phyloP scores from a whole-genome alignment of 1,140 invertebrate genomes.

The Drosophila ananassae region DNA sequence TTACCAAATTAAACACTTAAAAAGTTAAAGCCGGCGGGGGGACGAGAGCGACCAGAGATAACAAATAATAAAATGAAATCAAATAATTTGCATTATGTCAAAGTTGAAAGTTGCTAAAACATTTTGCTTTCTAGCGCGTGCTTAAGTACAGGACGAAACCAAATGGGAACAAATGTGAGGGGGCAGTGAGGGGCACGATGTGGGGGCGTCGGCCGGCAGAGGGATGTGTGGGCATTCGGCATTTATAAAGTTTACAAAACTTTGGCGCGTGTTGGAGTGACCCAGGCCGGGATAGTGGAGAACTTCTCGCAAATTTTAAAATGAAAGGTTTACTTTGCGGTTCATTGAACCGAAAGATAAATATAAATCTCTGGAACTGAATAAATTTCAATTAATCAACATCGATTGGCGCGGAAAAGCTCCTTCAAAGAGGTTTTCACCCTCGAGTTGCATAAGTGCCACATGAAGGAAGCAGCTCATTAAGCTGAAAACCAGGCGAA shows the following conservation, averaged over 20 bases:
- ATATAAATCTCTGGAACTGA: background rate
- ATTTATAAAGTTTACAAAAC: constrained; percentile 42
- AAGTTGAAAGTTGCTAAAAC: constrained; percentile 67
- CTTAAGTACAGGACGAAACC: constrained; percentile 53
- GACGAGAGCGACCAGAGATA: constrained; percentile 23
- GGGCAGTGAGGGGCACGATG: background rate
- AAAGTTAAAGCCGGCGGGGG: constrained; percentile 17
- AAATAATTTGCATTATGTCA: constrained; percentile 73
- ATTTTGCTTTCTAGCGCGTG: constrained; percentile 57
- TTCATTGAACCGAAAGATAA: constrained; percentile 29
- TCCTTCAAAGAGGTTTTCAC: background rate
- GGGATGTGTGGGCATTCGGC: constrained; percentile 5
- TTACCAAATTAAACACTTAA: constrained; percentile 50
- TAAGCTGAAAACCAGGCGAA: constrained; percentile 13
- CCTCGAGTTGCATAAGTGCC: constrained; percentile 8
- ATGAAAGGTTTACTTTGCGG: constrained; percentile 23
- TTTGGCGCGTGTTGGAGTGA: constrained; percentile 52
- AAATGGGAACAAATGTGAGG: constrained; percentile 27
- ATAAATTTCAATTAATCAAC: constrained; percentile 4
- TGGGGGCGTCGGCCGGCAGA: background rate
- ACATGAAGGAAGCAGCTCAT: constrained; percentile 18
- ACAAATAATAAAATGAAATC: constrained; percentile 71
- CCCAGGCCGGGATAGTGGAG: constrained; percentile 38
- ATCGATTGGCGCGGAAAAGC: background rate
- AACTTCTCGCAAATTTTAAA: constrained; percentile 15